Evolutionary conservation across 2,797 vertebrate species (phyloP).

Genomic region (Sebastes ruberrimus): DNA sequence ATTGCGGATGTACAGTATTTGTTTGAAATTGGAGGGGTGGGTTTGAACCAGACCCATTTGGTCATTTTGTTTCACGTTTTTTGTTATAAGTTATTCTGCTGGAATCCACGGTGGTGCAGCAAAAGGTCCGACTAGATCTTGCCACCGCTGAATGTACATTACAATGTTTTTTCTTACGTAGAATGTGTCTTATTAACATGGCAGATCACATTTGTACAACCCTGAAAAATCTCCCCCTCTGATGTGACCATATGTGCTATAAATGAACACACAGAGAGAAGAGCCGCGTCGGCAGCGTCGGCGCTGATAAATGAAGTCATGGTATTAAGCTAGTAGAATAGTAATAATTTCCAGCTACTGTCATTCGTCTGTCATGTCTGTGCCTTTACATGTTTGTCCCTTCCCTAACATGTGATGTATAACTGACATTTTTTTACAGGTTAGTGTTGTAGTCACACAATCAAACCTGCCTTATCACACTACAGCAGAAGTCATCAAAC

Average conservation of each 20-base stretch:
- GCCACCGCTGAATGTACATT: constrained; percentile 64
- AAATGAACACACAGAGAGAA: constrained; percentile 1
- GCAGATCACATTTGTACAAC: constrained; percentile 32
- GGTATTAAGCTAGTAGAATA: not conserved
- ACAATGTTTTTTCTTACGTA: constrained; percentile 31
- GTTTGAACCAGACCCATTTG: not conserved
- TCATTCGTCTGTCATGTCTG: constrained; percentile 43
- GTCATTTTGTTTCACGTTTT: constrained; percentile 18
- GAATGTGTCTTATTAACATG: constrained; percentile 62
- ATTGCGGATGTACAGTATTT: constrained; percentile 40
- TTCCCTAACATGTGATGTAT: not conserved
- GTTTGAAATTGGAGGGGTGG: constrained; percentile 3
- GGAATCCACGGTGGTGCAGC: constrained; percentile 52
- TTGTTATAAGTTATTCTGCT: constrained; percentile 56
- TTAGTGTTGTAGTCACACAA: constrained; percentile 28
- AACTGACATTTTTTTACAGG: constrained; percentile 31
- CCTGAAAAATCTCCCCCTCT: constrained; percentile 55
- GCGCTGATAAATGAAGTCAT: constrained; percentile 23
- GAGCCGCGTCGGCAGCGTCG: constrained; percentile 8
- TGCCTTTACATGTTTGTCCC: constrained; percentile 53
- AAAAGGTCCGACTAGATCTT: constrained; percentile 24
- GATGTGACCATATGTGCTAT: constrained; percentile 63
- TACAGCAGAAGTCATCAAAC: constrained; percentile 58
- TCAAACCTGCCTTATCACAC: constrained; percentile 68
- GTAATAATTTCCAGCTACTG: constrained; percentile 19